Percentiles rank a stretch among this genome's conserved stretches.
These are phyloP conservation scores for Habropoda laboriosa DNA, from an alignment of 1,140 invertebrate genomes.

Conservation along the genomic window DNA sequence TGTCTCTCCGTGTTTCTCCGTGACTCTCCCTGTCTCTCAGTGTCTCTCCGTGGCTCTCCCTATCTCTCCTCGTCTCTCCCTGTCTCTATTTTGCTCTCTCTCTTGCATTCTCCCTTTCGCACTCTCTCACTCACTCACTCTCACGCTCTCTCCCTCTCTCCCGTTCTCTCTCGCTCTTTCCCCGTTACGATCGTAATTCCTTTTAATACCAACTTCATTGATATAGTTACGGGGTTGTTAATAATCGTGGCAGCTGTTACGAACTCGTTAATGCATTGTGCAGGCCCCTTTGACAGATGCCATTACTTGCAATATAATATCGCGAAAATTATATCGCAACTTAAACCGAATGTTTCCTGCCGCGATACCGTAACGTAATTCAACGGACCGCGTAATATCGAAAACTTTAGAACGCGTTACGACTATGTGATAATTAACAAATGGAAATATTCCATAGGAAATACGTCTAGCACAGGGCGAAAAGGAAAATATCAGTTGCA, in stretches of 20 bases:
- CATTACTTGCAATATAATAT: slow-evolving; percentile 1
- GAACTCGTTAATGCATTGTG: slow-evolving; percentile 12
- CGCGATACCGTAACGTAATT: background rate
- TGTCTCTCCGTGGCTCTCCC: background rate
- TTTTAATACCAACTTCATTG: slow-evolving; percentile 18
- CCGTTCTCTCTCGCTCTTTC: background rate
- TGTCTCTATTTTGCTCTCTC: background rate
- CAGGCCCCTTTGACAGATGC: background rate
- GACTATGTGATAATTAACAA: background rate
- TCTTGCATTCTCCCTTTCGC: background rate
- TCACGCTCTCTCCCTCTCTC: background rate
- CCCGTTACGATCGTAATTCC: background rate
- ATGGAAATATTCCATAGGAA: background rate
- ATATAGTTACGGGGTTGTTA: slow-evolving; percentile 1
- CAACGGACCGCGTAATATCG: too few relatives aligned
- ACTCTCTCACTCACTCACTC: too few relatives aligned
- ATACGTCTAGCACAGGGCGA: background rate
- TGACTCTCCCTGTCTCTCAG: too few relatives aligned
- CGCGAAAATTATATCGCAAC: slow-evolving; percentile 4
- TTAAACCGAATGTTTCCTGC: background rate
- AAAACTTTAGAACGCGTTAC: background rate
- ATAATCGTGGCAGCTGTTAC: slow-evolving; percentile 22
- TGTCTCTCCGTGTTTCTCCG: too few relatives aligned
- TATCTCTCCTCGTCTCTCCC: background rate
- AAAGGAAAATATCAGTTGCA: background rate